These are phyloP conservation scores for Hylaeus volcanicus DNA, from an alignment of 1,140 invertebrate species.

Conservation along the genomic window DNA sequence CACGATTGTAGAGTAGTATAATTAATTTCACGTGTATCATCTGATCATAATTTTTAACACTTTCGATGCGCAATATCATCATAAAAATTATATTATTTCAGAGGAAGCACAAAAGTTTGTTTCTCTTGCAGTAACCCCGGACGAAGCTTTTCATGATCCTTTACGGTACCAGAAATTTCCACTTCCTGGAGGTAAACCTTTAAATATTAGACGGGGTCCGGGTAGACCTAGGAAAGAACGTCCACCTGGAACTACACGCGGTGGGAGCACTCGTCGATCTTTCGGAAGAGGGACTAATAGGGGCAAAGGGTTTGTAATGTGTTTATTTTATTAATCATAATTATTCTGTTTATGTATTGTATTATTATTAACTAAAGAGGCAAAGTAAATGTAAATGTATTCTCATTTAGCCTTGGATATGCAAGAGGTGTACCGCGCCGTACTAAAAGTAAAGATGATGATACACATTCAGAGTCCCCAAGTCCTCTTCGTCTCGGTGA, in stretches of 20 bases:
- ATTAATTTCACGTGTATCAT: slow-evolving; percentile 13
- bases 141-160: slow-evolving; percentile 77
- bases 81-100: slow-evolving; percentile 40
- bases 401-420: slow-evolving; percentile 72
- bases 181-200: slow-evolving; percentile 81
- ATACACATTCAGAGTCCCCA: slow-evolving; percentile 78
- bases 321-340: background rate
- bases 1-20: slow-evolving; percentile 4
- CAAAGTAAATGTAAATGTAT: background rate
- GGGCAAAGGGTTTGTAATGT: slow-evolving; percentile 74
- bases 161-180: slow-evolving; percentile 78
- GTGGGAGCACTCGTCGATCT: slow-evolving; percentile 71
- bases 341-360: too few species aligned
- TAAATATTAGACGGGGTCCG: slow-evolving; percentile 85
- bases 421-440: slow-evolving; percentile 75
- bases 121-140: slow-evolving; percentile 72
- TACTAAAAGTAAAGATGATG: slow-evolving; percentile 79
- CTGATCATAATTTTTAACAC: background rate
- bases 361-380: too few species aligned
- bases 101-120: slow-evolving; percentile 44
- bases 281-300: slow-evolving; percentile 76
- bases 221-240: slow-evolving; percentile 87
- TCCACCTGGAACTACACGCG: slow-evolving; percentile 72
- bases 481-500: slow-evolving; percentile 77
- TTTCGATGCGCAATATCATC: background rate